Evolutionary conservation across 2,113 vertebrate species (phyloP).

Genomic region (Cottus gobio): DNA sequence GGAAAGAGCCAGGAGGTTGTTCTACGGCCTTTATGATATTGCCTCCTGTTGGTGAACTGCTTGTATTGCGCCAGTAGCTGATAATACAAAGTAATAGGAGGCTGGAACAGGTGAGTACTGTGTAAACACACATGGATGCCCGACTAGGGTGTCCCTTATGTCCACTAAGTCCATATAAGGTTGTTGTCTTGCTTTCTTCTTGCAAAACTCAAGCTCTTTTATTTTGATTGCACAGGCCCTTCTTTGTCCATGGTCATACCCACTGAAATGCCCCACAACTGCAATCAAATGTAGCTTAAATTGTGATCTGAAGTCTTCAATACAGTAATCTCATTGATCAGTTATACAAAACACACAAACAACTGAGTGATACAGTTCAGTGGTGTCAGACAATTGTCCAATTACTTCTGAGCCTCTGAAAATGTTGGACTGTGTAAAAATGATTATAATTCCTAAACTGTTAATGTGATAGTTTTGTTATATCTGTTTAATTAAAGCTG

Average conservation of each 20-base stretch:
- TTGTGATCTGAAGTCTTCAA: background rate
- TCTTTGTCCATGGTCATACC: background rate
- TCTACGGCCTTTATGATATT: conserved; percentile 38
- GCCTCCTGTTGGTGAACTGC: conserved; percentile 48
- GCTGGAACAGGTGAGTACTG: background rate
- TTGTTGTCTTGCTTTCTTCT: background rate
- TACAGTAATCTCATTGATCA: background rate
- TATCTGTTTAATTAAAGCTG: too few relatives aligned
- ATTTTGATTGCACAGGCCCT: background rate
- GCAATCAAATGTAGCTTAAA: background rate
- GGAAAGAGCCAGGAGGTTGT: background rate
- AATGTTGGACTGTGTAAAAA: too few relatives aligned
- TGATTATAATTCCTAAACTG: too few relatives aligned
- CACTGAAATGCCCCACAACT: background rate
- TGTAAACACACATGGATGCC: background rate
- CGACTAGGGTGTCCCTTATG: background rate
- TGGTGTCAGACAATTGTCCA: background rate
- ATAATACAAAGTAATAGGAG: background rate
- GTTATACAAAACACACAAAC: background rate
- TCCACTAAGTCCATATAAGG: background rate
- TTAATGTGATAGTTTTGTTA: too few relatives aligned
- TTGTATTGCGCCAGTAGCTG: background rate
- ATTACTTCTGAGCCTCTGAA: too few relatives aligned
- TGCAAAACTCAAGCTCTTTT: background rate
- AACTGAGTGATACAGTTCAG: background rate